Conservation (phyloP, 1,140 invertebrate genomes). For the Physella acuta region DNA sequence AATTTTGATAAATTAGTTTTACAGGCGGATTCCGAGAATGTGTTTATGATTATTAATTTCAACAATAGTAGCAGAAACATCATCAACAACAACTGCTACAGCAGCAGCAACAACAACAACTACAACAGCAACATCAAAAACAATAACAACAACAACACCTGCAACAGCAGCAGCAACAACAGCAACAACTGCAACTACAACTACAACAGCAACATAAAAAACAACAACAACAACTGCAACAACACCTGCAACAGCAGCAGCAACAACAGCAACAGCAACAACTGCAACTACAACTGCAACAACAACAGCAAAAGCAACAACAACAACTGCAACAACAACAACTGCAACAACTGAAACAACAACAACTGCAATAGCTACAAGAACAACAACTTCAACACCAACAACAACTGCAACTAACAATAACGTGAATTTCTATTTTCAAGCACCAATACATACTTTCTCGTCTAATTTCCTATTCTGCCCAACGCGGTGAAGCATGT, state of each 20-base stretch:
- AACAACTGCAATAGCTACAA: too few relatives aligned
- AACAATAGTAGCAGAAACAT: too few relatives aligned
- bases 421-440: not conserved
- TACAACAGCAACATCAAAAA: too few relatives aligned
- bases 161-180: conserved; percentile 7
- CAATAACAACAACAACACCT: not conserved
- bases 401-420: not conserved
- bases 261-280: conserved; percentile 22
- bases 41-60: too few relatives aligned
- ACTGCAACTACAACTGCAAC: conserved; percentile 17
- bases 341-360: not conserved
- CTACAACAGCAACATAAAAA: conserved; percentile 15
- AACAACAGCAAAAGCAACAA: conserved; percentile 19
- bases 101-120: not conserved
- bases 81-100: not conserved
- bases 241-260: conserved; percentile 19
- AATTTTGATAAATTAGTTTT: too few relatives aligned
- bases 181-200: conserved; percentile 3
- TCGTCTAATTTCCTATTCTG: too few relatives aligned
- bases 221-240: conserved; percentile 20
- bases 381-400: not conserved
- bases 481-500: too few relatives aligned
- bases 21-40: too few relatives aligned
- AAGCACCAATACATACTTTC: not conserved
- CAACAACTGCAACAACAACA: conserved; percentile 3